Percentiles rank a stretch among this genome's conserved stretches.
These are phyloP conservation scores for Phocoena sinus DNA, from an alignment of 2,113 vertebrate species.

Conservation along the genomic window DNA sequence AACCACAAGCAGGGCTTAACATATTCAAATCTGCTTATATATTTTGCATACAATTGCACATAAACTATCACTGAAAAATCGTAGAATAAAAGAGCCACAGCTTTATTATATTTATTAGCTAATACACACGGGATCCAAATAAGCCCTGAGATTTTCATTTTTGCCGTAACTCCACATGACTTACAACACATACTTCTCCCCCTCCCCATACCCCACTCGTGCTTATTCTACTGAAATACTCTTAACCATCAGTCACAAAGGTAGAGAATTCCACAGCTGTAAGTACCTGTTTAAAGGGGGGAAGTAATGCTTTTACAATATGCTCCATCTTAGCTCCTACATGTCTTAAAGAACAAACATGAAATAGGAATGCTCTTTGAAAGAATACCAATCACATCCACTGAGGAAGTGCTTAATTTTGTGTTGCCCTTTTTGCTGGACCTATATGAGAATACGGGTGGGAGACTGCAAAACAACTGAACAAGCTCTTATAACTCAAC, in stretches of 20 bases:
- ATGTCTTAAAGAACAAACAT: constrained; percentile 20
- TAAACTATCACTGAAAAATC: constrained; percentile 48
- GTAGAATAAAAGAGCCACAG: constrained; percentile 33
- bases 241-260: neutral
- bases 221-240: constrained; percentile 16
- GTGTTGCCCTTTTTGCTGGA: neutral
- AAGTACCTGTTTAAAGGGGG: constrained; percentile 35
- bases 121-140: constrained; percentile 30
- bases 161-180: constrained; percentile 64
- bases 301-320: neutral
- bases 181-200: constrained; percentile 32
- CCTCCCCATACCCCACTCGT: neutral
- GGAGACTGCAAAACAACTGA: neutral
- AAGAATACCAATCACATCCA: neutral
- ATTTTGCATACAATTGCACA: constrained; percentile 56
- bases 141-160: constrained; percentile 72
- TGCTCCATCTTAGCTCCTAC: neutral
- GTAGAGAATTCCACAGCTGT: neutral
- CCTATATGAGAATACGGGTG: neutral
- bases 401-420: neutral
- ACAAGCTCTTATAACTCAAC: neutral
- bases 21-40: constrained; percentile 52
- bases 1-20: neutral
- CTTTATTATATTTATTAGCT: constrained; percentile 59
- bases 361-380: neutral